A percentile compares a stretch with the other conserved stretches of the same genome.
These are phyloP conservation scores for Picathartes gymnocephalus DNA, from an alignment of 2,113 vertebrate species.

Conservation along the genomic window DNA sequence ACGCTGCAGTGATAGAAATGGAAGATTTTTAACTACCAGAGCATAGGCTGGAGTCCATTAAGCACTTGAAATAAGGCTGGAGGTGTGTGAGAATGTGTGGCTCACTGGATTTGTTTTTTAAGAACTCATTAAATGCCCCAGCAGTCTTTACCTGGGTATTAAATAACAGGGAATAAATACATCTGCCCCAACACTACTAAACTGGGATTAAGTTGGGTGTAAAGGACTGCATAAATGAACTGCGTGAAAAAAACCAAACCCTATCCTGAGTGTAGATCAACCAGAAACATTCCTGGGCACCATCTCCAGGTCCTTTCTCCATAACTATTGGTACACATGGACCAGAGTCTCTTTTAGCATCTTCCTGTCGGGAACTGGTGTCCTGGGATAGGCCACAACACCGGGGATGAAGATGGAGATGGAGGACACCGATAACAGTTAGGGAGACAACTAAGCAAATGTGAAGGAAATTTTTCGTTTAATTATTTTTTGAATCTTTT, in stretches of 20 bases:
- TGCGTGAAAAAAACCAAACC: background rate
- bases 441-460: background rate
- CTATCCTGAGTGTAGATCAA: background rate
- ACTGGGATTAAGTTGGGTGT: background rate
- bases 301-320: background rate
- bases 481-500: background rate
- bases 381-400: background rate
- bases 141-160: background rate
- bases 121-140: slow-evolving; percentile 45
- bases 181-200: background rate
- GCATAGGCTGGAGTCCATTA: slow-evolving; percentile 56
- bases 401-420: background rate
- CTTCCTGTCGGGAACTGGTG: background rate
- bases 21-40: slow-evolving; percentile 56
- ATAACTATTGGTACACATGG: fast-evolving
- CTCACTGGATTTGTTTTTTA: background rate
- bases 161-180: slow-evolving; percentile 27
- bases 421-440: fast-evolving
- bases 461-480: background rate
- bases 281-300: background rate
- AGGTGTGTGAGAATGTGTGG: slow-evolving; percentile 22
- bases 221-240: background rate
- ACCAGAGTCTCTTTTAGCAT: background rate
- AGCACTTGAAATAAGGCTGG: slow-evolving; percentile 31
- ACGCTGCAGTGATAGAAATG: slow-evolving; percentile 45